Percentiles rank a stretch among this genome's conserved stretches.
Conservation (phyloP, 2,113 vertebrate genomes). For the Ochotona curzoniae region DNA sequence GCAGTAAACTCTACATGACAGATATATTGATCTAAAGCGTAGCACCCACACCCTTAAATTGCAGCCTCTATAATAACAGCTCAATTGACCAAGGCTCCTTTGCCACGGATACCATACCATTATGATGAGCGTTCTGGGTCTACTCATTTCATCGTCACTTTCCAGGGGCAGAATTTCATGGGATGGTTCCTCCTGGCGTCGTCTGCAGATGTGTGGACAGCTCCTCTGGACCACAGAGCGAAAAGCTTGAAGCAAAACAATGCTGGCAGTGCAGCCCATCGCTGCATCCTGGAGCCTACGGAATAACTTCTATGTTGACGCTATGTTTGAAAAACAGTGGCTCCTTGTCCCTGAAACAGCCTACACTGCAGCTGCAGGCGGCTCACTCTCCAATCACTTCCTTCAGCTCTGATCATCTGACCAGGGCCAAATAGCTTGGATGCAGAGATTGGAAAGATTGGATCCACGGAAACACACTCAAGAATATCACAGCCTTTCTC, state of each 20-base stretch:
- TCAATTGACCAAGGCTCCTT: conserved; percentile 23
- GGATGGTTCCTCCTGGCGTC: conserved; percentile 92
- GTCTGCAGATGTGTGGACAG: conserved; percentile 94
- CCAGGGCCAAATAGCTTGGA: conserved; percentile 90
- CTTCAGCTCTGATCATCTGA: conserved; percentile 95
- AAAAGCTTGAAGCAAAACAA: conserved; percentile 94
- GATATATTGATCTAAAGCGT: conserved; percentile 22
- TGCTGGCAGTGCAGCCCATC: conserved; percentile 98
- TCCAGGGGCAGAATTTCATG: conserved; percentile 93
- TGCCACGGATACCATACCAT: conserved; percentile 90
- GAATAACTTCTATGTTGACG: conserved; percentile 91
- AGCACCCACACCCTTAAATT: not conserved
- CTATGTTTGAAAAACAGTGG: conserved; percentile 93
- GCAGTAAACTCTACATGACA: conserved; percentile 51
- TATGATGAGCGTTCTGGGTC: conserved; percentile 93
- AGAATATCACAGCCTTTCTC: conserved; percentile 69
- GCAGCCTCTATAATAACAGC: conserved; percentile 61
- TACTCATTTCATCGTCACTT: conserved; percentile 91
- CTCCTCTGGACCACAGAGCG: conserved; percentile 95
- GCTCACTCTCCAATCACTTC: conserved; percentile 92
- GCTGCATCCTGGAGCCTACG: conserved; percentile 92
- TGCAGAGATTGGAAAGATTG: conserved; percentile 90
- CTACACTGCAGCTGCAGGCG: conserved; percentile 95
- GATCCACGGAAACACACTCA: conserved; percentile 84
- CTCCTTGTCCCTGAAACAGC: conserved; percentile 93